Evolutionary conservation across 2,888 invertebrate species (phyloP).

Genomic region (Drosophila infuscata): DNA sequence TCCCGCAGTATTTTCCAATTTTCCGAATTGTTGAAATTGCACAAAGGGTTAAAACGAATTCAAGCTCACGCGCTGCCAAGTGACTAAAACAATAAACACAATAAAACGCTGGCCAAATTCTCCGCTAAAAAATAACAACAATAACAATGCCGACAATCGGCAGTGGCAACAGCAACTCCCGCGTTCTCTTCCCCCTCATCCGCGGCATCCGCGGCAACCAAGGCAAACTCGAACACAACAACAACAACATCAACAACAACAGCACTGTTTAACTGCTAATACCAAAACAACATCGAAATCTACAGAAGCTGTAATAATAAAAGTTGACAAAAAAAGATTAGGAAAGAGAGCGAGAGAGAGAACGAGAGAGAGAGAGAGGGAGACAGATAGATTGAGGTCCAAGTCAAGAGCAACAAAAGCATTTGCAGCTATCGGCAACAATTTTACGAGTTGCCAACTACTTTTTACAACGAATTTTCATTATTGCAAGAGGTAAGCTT

Average conservation of each 20-base stretch:
- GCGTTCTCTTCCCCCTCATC: conserved; percentile 1
- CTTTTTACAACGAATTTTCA: conserved; percentile 78
- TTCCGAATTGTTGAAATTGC: conserved; percentile 32
- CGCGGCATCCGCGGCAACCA: conserved; percentile 15
- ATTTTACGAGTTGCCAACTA: conserved; percentile 76
- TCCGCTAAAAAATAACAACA: conserved; percentile 26
- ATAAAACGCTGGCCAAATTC: conserved; percentile 26
- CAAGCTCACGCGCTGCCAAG: conserved; percentile 57
- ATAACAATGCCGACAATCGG: conserved; percentile 10
- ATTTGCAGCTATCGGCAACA: conserved; percentile 69
- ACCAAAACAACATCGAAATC: conserved; percentile 49
- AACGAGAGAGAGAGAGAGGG: not conserved
- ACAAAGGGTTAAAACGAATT: conserved; percentile 36
- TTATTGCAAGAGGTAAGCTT: conserved; percentile 73
- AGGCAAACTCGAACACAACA: conserved; percentile 25
- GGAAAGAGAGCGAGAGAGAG: not conserved
- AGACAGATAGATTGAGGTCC: not conserved
- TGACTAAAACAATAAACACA: conserved; percentile 72
- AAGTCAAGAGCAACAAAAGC: conserved; percentile 18
- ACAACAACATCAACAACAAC: conserved; percentile 16
- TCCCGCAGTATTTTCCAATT: conserved; percentile 28
- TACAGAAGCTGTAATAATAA: conserved; percentile 39
- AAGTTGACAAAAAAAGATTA: conserved; percentile 4
- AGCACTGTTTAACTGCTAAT: conserved; percentile 13
- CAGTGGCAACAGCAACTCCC: not conserved